Base-by-base conservation (phyloP, 2,888 invertebrate species). In the Conomelus anceps region DNA sequence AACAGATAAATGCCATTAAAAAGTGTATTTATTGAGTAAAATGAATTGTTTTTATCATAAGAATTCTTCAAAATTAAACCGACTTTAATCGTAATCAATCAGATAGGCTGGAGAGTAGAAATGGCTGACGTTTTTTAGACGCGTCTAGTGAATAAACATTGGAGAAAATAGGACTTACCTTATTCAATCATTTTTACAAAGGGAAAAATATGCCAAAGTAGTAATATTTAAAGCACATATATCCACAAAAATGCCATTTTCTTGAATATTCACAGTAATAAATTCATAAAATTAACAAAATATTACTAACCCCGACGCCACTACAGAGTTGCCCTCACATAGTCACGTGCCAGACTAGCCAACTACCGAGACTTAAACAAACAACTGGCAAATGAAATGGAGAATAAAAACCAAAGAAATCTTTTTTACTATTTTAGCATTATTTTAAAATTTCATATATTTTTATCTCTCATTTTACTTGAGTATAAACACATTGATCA, bases 71-170 rank as follows among this genome's bases (percentile, higher is more conserved):
- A 86, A 86, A 86, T 26, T 86, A 26, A 86, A 86, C 29, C 24
- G 23, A 26, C 86, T 24, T 86, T 26, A 86, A 86, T 24, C 86
- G 22, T 86, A 86, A 86, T 86, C 86, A 86, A 86, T 86, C 86
- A 29, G 29, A 29, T 24, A 86, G 86, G 6, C 29, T 85, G 24
- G 29, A 86, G 86, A 26, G 86, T 24, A 86, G 86, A 86, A 86
- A 86, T 86, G 86, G 86, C 86, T 86, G 86, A 86, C 86, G 23
- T 86, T 86, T 86, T 86, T 86, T 86, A 86, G 86, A 86, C 86
- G 86, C 86, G 26, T 29, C 86, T 24, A 26, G 29, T 26, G 86
- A 26, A 63, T 86, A 86, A 26, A 86, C 86, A 86, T 85, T 23
- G 29, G 11, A 22, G 9, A 26, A 86, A 86, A 86, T 23, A 3